Base-by-base conservation (phyloP, 2,888 invertebrate genomes). In the Cremastinae sp. region DNA sequence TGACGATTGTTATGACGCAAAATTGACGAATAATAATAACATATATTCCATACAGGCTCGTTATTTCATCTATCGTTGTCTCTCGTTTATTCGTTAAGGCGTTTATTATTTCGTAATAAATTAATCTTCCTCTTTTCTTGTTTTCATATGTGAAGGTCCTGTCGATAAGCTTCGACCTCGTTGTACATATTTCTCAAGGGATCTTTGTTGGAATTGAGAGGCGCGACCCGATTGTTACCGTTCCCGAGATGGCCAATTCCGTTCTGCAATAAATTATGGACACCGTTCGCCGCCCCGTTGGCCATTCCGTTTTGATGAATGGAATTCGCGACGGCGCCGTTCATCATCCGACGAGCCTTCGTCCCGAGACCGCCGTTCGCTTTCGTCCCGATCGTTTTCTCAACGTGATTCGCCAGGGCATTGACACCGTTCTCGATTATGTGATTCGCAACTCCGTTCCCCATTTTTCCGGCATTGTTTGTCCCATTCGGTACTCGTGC, bases 371-470 rank as follows among this genome's bases (percentile, higher is more conserved):
- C 87, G 49, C 91, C 91, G 74, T 91, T 91, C 0, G 61, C 7
- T 51, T 65, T 69, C 36, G 65, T 66, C 4, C 70, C 72, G 12
- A 74, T 76, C 0, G 64, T 78, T 62, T 64, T 77, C 43, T 73
- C 74, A 3, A 62, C 72, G 53, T 80, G 75, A 75, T 80, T 80
- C 3, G 68, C 79, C 18, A 76, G 53, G 7, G 74, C 74, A 53
- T 72, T 80, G 2, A 79, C 79, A 14, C 79, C 79, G n/a, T 82
- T 79, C 83, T 65, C 81, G 5, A 79, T 61, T 22, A 81, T 74
- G 12, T 91, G 90, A 78, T 92, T 91, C 1, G 91, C 90, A 64
- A 92, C 88, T 0, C 89, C 88, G 43, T 89, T 90, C 0, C 85
- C 74, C 45, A 84, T 66, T 0, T 54, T 10, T 70, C 62, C 9